phyloP scores from a whole-genome alignment of 2,797 vertebrate species.

The Sebastes cheni region DNA sequence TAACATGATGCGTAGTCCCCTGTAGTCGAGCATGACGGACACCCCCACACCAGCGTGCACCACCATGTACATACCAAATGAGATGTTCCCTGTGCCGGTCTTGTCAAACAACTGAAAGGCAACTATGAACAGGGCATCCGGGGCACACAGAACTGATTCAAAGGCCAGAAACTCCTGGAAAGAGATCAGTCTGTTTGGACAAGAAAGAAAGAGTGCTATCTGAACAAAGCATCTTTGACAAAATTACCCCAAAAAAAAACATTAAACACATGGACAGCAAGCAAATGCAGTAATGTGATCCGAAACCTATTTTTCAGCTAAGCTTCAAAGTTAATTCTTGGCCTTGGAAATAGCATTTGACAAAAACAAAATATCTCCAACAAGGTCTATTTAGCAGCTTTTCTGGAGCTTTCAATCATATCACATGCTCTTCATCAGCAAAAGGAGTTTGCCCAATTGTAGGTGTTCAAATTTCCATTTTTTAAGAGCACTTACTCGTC shows the following conservation, averaged over 20 bases:
- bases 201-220: constrained; percentile 58
- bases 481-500: neutral
- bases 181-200: constrained; percentile 90
- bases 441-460: neutral
- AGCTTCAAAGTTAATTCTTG: neutral
- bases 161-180: constrained; percentile 98
- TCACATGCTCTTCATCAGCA: neutral
- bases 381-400: neutral
- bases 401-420: neutral
- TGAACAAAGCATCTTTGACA: constrained; percentile 34
- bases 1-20: neutral
- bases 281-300: neutral
- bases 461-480: neutral
- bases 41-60: neutral
- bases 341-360: neutral
- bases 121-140: constrained; percentile 95
- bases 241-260: neutral
- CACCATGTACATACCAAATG: constrained; percentile 89
- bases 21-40: neutral
- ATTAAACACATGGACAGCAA: neutral
- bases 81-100: constrained; percentile 91
- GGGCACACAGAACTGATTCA: constrained; percentile 94
- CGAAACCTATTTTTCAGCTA: neutral
- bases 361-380: neutral
- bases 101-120: constrained; percentile 98